Evolutionary conservation across 1,140 invertebrate genomes (phyloP).

Genomic region (Trichonephila inaurata): DNA sequence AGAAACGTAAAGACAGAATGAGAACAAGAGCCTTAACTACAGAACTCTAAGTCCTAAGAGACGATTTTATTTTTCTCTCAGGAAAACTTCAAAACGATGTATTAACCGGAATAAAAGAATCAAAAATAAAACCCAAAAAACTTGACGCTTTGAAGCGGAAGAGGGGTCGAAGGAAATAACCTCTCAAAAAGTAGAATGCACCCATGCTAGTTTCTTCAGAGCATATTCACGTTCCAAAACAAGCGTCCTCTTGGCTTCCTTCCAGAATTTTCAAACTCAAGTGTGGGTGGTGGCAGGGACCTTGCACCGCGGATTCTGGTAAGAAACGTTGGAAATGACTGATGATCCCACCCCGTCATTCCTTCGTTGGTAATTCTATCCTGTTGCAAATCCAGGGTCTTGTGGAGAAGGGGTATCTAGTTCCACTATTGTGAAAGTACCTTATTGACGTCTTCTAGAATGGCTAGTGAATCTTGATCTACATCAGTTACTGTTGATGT

Average conservation of each 20-base stretch:
- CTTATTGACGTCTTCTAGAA: background rate
- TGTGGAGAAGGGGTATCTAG: background rate
- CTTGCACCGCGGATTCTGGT: background rate
- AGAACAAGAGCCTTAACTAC: too few species aligned
- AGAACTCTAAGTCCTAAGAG: background rate
- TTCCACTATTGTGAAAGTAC: constrained; percentile 8
- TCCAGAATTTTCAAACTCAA: background rate
- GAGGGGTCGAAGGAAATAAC: constrained; percentile 2
- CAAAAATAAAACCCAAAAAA: background rate
- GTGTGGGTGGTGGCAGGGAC: constrained; percentile 27
- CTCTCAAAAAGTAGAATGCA: constrained; percentile 25
- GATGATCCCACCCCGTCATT: background rate
- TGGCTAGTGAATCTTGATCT: background rate
- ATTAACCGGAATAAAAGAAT: background rate
- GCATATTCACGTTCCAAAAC: background rate
- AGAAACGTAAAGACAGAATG: too few species aligned
- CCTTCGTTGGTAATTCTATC: background rate
- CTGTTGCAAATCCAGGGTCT: constrained; percentile 10
- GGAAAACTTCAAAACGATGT: background rate
- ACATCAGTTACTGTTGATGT: background rate
- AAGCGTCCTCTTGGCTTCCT: constrained; percentile 10
- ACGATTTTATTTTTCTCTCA: background rate
- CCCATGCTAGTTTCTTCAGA: background rate
- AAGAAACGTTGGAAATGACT: constrained; percentile 37
- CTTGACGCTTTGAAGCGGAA: background rate